Evolutionary conservation across 2,888 invertebrate species (phyloP).

Genomic region (Resseliella maxima): DNA sequence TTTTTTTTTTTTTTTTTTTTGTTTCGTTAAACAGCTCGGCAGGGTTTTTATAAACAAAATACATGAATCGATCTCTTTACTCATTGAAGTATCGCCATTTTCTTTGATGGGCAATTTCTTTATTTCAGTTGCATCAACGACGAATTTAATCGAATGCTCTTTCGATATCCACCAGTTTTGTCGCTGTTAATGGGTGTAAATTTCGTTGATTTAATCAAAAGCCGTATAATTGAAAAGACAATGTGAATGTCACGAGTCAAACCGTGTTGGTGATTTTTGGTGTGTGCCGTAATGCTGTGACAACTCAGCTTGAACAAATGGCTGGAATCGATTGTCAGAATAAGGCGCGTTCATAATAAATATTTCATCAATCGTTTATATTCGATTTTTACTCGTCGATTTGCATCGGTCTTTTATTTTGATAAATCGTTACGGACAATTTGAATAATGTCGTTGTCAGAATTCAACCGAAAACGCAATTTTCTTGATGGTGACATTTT

Average conservation of each 20-base stretch:
- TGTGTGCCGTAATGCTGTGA: not conserved
- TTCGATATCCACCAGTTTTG: not conserved
- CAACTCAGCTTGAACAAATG: slow-evolving; percentile 19
- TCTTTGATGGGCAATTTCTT: slow-evolving; percentile 6
- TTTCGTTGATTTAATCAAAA: slow-evolving; percentile 42
- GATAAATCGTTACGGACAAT: not conserved
- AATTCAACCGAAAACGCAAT: not conserved
- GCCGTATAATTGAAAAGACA: slow-evolving; percentile 7
- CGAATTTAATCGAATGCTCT: slow-evolving; percentile 24
- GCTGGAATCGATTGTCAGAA: not conserved
- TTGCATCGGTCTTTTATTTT: not conserved
- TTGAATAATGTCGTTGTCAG: not conserved
- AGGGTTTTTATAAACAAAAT: not conserved
- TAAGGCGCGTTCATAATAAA: slow-evolving; percentile 35
- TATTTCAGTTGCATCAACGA: not conserved
- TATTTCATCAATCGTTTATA: not conserved
- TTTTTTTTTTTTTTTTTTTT: not conserved
- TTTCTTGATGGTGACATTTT: not conserved
- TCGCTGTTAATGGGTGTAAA: slow-evolving; percentile 25
- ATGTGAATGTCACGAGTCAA: slow-evolving; percentile 36
- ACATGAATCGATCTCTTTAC: not conserved
- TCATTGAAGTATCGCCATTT: not conserved
- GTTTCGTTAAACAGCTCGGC: not conserved
- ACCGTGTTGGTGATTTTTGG: slow-evolving; percentile 27
- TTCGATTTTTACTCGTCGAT: not conserved